Percentiles rank a stretch among this genome's conserved stretches.
These are phyloP conservation scores for Coregonus suidteri DNA, from an alignment of 2,797 vertebrate genomes.

Conservation along the genomic window DNA sequence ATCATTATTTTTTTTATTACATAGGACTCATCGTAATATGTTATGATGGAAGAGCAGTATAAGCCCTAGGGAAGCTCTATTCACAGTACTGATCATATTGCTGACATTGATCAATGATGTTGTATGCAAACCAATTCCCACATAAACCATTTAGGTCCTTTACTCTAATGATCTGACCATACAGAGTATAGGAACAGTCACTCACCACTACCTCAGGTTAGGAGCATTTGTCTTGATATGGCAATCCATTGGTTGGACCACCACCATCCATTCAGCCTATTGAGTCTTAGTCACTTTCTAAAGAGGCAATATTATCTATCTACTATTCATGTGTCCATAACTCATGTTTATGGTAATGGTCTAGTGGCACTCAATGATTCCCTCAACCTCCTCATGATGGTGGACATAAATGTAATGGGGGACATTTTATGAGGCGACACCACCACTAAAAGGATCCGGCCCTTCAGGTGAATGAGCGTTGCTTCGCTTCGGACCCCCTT, in stretches of 20 bases:
- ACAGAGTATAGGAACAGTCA: background rate
- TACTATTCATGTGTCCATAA: constrained; percentile 64
- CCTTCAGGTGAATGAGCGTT: constrained; percentile 67
- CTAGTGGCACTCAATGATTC: constrained; percentile 57
- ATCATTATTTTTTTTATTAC: background rate
- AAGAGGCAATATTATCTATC: constrained; percentile 53
- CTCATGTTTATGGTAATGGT: constrained; percentile 65
- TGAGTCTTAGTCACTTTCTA: constrained; percentile 55
- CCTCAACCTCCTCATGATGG: constrained; percentile 9
- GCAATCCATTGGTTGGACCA: constrained; percentile 39
- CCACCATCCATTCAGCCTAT: constrained; percentile 46
- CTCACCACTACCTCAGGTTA: background rate
- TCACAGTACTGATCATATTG: background rate
- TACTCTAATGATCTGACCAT: background rate
- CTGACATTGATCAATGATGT: background rate
- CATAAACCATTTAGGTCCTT: background rate
- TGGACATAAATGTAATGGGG: constrained; percentile 52
- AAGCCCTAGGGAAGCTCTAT: no score
- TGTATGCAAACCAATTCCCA: background rate
- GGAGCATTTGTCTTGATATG: constrained; percentile 48
- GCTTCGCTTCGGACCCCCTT: constrained; percentile 1
- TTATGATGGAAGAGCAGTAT: background rate
- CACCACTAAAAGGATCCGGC: background rate
- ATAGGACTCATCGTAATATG: background rate
- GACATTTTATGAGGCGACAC: constrained; percentile 61